A percentile compares a stretch with the other conserved stretches of the same genome.
Evolutionary conservation across 2,797 vertebrate species (phyloP).

Genomic region (Echeneis naucrates): DNA sequence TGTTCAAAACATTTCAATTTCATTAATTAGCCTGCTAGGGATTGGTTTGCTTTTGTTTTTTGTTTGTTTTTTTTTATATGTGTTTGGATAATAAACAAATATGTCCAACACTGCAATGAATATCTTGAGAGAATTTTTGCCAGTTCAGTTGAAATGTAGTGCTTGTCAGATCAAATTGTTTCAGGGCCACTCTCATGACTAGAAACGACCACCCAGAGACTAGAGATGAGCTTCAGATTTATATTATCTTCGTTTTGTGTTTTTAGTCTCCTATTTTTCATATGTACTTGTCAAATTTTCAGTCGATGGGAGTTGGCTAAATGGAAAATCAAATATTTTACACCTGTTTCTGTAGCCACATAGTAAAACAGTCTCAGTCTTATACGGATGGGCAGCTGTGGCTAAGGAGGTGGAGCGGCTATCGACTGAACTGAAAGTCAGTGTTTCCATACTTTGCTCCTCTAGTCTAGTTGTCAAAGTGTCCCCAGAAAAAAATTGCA

Average conservation of each 20-base stretch:
- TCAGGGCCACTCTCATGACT: not conserved
- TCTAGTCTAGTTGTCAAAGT: no score
- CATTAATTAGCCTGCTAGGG: not conserved
- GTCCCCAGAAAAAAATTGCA: no score
- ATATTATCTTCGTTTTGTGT: not conserved
- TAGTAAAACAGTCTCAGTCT: not conserved
- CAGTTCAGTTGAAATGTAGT: not conserved
- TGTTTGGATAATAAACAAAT: not conserved
- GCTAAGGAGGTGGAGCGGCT: no score
- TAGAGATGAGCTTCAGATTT: not conserved
- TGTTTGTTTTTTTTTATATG: conserved; percentile 7
- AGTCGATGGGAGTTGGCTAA: not conserved
- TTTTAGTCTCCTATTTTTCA: not conserved
- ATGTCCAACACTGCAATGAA: not conserved
- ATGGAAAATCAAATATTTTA: not conserved
- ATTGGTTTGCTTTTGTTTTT: not conserved
- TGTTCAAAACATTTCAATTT: not conserved
- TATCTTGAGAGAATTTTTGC: not conserved
- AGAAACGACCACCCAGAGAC: not conserved
- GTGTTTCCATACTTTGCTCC: no score
- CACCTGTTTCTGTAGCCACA: not conserved
- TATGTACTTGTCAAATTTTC: not conserved
- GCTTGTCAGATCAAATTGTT: not conserved
- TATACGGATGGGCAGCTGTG: no score
- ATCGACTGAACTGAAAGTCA: no score